Conservation (phyloP, 1,140 invertebrate genomes). For the Neelides sp. region DNA sequence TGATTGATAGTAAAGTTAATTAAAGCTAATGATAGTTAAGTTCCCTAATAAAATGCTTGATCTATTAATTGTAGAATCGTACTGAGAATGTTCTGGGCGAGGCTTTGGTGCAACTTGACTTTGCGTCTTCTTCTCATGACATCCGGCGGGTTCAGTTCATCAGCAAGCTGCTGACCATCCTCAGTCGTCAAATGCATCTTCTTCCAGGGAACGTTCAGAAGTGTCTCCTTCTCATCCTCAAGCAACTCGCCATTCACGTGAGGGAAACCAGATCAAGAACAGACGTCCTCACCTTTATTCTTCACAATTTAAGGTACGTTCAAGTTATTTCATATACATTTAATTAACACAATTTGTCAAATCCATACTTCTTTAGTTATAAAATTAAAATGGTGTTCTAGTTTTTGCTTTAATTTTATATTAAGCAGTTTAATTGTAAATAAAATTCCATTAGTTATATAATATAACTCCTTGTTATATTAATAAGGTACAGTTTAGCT, state of each 20-base stretch:
- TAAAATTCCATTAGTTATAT: too few relatives aligned
- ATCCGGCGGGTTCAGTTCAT: slow-evolving; percentile 91
- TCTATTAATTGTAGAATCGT: slow-evolving; percentile 64
- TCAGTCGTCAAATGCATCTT: slow-evolving; percentile 69
- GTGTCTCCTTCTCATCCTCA: slow-evolving; percentile 80
- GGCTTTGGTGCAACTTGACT: slow-evolving; percentile 83
- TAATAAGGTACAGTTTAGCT: too few relatives aligned
- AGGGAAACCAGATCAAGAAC: slow-evolving; percentile 24
- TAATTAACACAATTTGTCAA: too few relatives aligned
- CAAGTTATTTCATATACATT: too few relatives aligned
- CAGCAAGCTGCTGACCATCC: slow-evolving; percentile 74
- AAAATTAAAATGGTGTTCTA: too few relatives aligned
- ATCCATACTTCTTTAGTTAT: too few relatives aligned
- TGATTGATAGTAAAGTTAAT: too few relatives aligned
- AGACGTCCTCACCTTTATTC: background rate
- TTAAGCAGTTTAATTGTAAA: too few relatives aligned
- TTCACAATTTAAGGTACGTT: slow-evolving; percentile 1
- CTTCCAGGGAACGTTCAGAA: slow-evolving; percentile 88
- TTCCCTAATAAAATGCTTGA: too few relatives aligned
- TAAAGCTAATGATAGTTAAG: too few relatives aligned
- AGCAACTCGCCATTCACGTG: slow-evolving; percentile 85
- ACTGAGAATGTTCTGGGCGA: slow-evolving; percentile 90
- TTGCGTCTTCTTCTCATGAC: slow-evolving; percentile 84
- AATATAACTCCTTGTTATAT: too few relatives aligned
- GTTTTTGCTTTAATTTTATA: too few relatives aligned